These are phyloP conservation scores for Fulmarus glacialis DNA, from an alignment of 2,113 vertebrate genomes.

Conservation along the genomic window DNA sequence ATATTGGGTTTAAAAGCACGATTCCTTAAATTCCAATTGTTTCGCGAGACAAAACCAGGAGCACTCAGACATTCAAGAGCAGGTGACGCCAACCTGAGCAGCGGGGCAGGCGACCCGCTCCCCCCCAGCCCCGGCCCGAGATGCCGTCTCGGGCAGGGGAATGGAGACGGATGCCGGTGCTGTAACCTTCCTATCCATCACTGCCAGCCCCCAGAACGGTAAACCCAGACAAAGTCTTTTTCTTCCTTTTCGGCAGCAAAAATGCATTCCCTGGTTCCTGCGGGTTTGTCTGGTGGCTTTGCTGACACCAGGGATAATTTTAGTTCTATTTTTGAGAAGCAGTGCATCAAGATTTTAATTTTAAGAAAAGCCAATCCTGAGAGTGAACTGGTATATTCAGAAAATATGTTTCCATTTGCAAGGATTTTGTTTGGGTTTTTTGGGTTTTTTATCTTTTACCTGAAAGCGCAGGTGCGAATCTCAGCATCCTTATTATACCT, in stretches of 20 bases:
- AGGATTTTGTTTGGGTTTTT: background rate
- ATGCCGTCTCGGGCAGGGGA: constrained; percentile 22
- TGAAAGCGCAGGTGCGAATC: background rate
- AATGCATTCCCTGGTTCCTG: background rate
- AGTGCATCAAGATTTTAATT: background rate
- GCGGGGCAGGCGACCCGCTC: background rate
- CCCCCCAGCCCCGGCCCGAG: background rate
- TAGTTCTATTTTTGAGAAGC: background rate
- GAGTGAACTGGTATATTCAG: background rate
- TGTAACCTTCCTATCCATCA: constrained; percentile 66
- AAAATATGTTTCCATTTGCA: background rate
- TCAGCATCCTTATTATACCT: background rate
- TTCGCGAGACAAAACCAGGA: background rate
- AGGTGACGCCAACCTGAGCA: constrained; percentile 65
- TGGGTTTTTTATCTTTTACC: background rate
- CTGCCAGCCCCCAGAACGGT: constrained; percentile 37
- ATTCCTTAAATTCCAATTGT: constrained; percentile 39
- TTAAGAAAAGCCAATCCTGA: fast-evolving
- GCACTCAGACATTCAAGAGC: constrained; percentile 26
- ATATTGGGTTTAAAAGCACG: background rate
- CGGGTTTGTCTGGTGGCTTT: background rate
- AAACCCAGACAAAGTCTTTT: constrained; percentile 4
- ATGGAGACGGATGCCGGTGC: constrained; percentile 65
- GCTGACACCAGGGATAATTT: background rate
- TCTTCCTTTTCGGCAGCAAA: constrained; percentile 2